phyloP scores from a whole-genome alignment of 2,797 vertebrate genomes.

The Antrozous pallidus region DNA sequence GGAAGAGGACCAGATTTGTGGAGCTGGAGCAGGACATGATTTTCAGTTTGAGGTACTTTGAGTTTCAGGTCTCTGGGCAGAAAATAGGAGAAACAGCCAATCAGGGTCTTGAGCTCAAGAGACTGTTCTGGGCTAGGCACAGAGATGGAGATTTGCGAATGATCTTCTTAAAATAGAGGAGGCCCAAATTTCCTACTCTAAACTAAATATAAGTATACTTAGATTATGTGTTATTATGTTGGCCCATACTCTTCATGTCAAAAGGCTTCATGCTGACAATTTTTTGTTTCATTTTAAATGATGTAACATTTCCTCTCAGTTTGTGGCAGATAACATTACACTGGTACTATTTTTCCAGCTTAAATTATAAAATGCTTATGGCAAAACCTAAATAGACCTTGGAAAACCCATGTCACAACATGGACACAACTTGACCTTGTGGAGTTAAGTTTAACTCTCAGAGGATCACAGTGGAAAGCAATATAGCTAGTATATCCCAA shows the following conservation, averaged over 20 bases:
- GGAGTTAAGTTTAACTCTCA: not conserved
- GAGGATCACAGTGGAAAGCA: not conserved
- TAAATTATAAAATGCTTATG: not conserved
- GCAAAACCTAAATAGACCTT: not conserved
- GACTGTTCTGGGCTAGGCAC: not conserved
- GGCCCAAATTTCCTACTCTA: not conserved
- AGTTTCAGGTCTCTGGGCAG: not conserved
- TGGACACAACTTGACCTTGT: not conserved
- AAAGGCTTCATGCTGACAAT: not conserved
- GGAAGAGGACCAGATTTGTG: not conserved
- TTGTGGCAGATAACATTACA: not conserved
- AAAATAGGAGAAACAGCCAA: not conserved
- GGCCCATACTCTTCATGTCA: not conserved
- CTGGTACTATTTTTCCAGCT: not conserved
- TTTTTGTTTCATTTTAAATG: constrained; percentile 11
- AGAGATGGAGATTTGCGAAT: not conserved
- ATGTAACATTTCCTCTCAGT: not conserved
- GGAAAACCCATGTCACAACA: not conserved
- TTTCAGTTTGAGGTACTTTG: not conserved
- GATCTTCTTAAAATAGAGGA: not conserved
- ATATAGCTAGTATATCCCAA: not conserved
- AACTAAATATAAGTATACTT: constrained; percentile 10
- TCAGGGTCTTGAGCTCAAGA: not conserved
- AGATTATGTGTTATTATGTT: constrained; percentile 14
- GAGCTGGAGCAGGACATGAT: not conserved